Evolutionary conservation across 2,888 invertebrate genomes (phyloP).

Genomic region (Kuschelorhynchus macadamiae): DNA sequence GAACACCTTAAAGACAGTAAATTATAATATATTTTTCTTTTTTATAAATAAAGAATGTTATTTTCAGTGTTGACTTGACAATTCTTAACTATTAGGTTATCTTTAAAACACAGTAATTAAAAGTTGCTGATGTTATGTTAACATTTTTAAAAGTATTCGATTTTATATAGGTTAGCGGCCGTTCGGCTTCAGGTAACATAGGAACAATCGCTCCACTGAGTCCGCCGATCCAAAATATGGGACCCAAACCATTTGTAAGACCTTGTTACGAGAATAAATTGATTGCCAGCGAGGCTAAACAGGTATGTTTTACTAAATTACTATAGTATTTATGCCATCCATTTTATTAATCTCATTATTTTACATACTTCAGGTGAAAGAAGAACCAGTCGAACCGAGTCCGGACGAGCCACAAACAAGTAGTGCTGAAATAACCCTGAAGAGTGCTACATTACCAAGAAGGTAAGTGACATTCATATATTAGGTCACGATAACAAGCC

Average conservation of each 20-base stretch:
- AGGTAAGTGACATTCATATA: conserved; percentile 61
- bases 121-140: too few relatives aligned
- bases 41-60: too few relatives aligned
- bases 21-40: too few relatives aligned
- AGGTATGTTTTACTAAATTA: conserved; percentile 37
- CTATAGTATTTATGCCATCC: neutral
- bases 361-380: conserved; percentile 30
- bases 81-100: too few relatives aligned
- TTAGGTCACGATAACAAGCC: too few relatives aligned
- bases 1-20: too few relatives aligned
- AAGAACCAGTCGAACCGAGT: conserved; percentile 52
- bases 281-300: conserved; percentile 52
- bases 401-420: conserved; percentile 71
- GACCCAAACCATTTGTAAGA: conserved; percentile 61
- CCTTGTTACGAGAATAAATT: conserved; percentile 55
- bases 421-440: conserved; percentile 76
- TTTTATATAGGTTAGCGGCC: conserved; percentile 59
- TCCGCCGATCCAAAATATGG: conserved; percentile 56
- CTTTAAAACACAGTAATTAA: too few relatives aligned
- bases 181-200: conserved; percentile 74
- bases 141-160: too few relatives aligned
- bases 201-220: conserved; percentile 61
- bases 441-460: conserved; percentile 78
- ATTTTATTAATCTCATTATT: conserved; percentile 3
- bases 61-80: too few relatives aligned